Evolutionary conservation across 2,888 invertebrate species (phyloP).

Genomic region (Julus scanicus): DNA sequence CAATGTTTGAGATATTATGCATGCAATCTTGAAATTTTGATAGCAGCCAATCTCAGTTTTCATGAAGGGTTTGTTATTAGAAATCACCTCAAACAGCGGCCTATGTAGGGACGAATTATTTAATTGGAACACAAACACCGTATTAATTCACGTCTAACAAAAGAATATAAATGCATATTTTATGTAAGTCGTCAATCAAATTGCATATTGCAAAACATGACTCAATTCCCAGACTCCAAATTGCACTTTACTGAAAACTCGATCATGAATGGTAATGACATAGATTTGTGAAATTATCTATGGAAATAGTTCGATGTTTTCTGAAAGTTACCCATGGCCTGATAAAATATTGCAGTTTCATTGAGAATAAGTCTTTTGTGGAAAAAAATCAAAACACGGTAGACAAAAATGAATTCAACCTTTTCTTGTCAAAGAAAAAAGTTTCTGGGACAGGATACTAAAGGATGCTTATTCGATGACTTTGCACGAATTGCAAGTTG

Average conservation of each 20-base stretch:
- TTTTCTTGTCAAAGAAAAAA: background rate
- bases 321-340: too few relatives aligned
- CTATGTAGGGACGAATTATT: background rate
- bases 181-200: background rate
- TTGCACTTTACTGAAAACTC: background rate
- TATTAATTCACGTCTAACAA: background rate
- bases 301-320: background rate
- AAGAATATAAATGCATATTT: background rate
- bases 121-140: background rate
- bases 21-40: too few relatives aligned
- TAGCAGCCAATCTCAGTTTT: too few relatives aligned
- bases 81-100: background rate
- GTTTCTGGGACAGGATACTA: background rate
- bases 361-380: too few relatives aligned
- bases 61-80: too few relatives aligned
- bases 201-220: background rate
- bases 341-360: too few relatives aligned
- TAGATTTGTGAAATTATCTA: background rate
- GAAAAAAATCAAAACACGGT: background rate
- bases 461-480: background rate
- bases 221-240: background rate
- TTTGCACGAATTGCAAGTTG: slow-evolving; percentile 21
- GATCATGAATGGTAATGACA: background rate
- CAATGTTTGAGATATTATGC: too few relatives aligned
- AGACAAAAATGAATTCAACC: slow-evolving; percentile 6